A percentile compares a stretch with the other conserved stretches of the same genome.
phyloP scores from a whole-genome alignment of 2,888 invertebrate genomes.

The Zygaena filipendulae region DNA sequence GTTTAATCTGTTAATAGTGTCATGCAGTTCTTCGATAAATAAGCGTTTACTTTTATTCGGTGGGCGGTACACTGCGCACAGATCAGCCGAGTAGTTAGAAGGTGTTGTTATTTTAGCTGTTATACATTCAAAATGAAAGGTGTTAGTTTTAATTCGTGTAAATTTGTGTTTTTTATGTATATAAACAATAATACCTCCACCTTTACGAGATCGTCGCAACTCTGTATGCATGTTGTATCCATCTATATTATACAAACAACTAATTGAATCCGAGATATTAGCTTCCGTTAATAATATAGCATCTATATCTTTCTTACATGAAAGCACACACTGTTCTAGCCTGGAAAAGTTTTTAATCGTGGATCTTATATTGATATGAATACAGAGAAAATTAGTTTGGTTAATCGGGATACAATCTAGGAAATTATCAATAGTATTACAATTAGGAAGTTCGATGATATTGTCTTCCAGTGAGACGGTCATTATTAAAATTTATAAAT shows the following conservation, averaged over 20 bases:
- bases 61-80: constrained; percentile 13
- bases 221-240: constrained; percentile 14
- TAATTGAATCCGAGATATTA: constrained; percentile 10
- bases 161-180: constrained; percentile 13
- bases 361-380: no score
- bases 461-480: no score
- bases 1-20: no score
- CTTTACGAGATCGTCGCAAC: constrained; percentile 8
- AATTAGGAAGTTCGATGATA: no score
- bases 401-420: no score
- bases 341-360: no score
- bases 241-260: constrained; percentile 11
- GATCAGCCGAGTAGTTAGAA: constrained; percentile 3
- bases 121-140: constrained; percentile 13
- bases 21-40: constrained; percentile 14
- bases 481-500: no score
- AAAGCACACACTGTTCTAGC: no score
- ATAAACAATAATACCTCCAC: constrained; percentile 15
- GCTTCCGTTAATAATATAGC: constrained; percentile 15
- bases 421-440: no score
- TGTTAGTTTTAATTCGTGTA: constrained; percentile 3
- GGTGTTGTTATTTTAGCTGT: constrained; percentile 9
- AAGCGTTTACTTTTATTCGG: constrained; percentile 11
- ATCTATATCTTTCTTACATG: no score
- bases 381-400: no score